Base-by-base conservation (phyloP, 2,797 vertebrate species). In the Ciconia nigra region DNA sequence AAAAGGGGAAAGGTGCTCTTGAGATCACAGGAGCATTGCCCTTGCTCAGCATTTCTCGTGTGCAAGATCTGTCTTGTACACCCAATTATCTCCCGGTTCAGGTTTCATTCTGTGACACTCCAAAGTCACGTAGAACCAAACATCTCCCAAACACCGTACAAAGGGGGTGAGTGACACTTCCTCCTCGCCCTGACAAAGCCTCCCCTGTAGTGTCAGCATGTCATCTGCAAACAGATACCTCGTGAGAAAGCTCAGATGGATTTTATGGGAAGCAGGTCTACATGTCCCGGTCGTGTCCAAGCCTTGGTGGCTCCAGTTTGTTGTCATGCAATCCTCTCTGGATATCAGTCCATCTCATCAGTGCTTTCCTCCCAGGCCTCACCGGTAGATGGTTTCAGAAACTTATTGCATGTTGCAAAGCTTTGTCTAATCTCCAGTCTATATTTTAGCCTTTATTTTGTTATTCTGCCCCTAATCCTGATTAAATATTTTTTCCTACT, bases 231-330 rank as follows among this genome's bases (percentile, higher is more conserved):
- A 44, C 31, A 78, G 59, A 44, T 6, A 4, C 35, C 55, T 58
- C 0, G 0, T 65, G 87, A n/a, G 62, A 49, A 58, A 81, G 39
- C 17, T 72, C 20, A 6, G n/a, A 7, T 42, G 66, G 46, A 12
- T 73, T 69, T 69, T 41, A 26, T 44, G 65, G 80, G 51, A 59
- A 78, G 22, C 35, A 44, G 59, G 4, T 52, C 49, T 52, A 11
- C 26, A 4, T 2, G 20, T 69, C 70, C 47, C 0, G 0, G 17
- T 58, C 1, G 0, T 44, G 51, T 33, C 76, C 88, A 37, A 41
- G 39, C 59, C 62, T 13, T 20, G 31, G 46, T 2, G 6, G 35
- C 66, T 55, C 72, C 1, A 0, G 3, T 31, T 77, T 0, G 1
- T 41, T 37, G 42, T 51, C 69, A 67, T 1, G 0, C 21, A 33